Evolutionary conservation across 2,797 vertebrate species (phyloP), one percentile per base, ranked within the genome.

Genomic region (Setipinna tenuifilis): DNA sequence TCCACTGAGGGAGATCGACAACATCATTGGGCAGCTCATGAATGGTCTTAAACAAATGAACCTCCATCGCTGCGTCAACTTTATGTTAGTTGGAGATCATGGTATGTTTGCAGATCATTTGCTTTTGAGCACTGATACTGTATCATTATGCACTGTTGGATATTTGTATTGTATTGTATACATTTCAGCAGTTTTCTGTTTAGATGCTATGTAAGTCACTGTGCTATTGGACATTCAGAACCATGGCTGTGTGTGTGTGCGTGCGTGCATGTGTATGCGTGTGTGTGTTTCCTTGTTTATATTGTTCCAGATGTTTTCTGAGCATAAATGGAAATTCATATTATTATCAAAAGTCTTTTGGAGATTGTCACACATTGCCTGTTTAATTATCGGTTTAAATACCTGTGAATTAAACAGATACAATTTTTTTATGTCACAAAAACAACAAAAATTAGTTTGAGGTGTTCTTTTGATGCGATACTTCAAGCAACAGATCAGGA

Each of bases 11-110:
- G 97, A 98, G 87, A 97, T 99, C 46, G 98, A 99, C 89, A 97
- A 96, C 93, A 95, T 97, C 85, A 96, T 99, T 17, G 98, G 98
- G 57, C 98, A 99, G 50, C 92, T 99, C 90, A 97, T 99, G 98
- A 98, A 99, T 58, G 98, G 98, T 0, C 92, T 99, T 90, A 99
- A 99, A 88, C 98, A 99, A 88, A 92, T 98, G 94, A 97, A 97
- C 87, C 95, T 99, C 10, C 98, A 99, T 86, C 97, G 97, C 84
- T 99, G 98, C 88, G 96, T 98, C 83, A 99, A 99, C 68, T 94
- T 99, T 92, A 97, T 99, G 92, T 94, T 99, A 83, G 98, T 99
- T 9, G 98, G 98, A 85, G 98, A 99, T 87, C 98, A 99, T 3
- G 98, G 98, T 98, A 96, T 87, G 59, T 85, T 41, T 71, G 14